Conservation (phyloP, 1,140 invertebrate species). For the Drosophila serrata region DNA sequence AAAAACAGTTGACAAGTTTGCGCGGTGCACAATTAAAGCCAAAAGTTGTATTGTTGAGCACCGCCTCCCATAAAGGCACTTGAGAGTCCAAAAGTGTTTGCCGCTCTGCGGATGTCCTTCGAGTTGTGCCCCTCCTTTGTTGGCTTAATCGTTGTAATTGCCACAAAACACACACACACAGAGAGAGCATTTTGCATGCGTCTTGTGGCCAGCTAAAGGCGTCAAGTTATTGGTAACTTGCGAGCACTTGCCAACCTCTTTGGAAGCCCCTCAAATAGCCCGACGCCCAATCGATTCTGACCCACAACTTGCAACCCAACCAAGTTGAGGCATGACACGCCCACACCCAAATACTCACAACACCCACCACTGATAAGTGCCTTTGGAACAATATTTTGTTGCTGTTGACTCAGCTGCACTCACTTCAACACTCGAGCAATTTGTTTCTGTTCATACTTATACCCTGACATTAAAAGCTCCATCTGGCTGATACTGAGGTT, state of each 20-base stretch:
- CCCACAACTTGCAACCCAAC: conserved; percentile 20
- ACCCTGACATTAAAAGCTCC: conserved; percentile 15
- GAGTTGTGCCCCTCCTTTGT: conserved; percentile 29
- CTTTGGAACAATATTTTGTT: conserved; percentile 64
- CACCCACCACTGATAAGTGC: conserved; percentile 60
- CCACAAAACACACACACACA: conserved; percentile 19
- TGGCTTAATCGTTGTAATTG: conserved; percentile 48
- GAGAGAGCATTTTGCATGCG: conserved; percentile 33
- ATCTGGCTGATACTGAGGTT: conserved; percentile 3
- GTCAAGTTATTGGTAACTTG: conserved; percentile 76
- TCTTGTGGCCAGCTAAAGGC: conserved; percentile 40
- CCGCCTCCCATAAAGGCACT: conserved; percentile 34
- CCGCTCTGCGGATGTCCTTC: conserved; percentile 32
- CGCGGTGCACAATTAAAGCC: conserved; percentile 71
- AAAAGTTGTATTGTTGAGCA: conserved; percentile 35
- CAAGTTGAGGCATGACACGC: conserved; percentile 50
- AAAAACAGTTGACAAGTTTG: conserved; percentile 72
- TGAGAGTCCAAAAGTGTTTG: conserved; percentile 67
- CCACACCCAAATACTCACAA: conserved; percentile 4
- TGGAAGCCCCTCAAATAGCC: conserved; percentile 15
- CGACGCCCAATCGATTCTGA: conserved; percentile 69
- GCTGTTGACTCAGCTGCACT: conserved; percentile 75
- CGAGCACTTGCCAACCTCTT: conserved; percentile 21
- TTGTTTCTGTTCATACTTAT: conserved; percentile 57
- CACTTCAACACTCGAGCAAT: conserved; percentile 74